phyloP scores from a whole-genome alignment of 1,140 invertebrate species.

The Asobara japonica region DNA sequence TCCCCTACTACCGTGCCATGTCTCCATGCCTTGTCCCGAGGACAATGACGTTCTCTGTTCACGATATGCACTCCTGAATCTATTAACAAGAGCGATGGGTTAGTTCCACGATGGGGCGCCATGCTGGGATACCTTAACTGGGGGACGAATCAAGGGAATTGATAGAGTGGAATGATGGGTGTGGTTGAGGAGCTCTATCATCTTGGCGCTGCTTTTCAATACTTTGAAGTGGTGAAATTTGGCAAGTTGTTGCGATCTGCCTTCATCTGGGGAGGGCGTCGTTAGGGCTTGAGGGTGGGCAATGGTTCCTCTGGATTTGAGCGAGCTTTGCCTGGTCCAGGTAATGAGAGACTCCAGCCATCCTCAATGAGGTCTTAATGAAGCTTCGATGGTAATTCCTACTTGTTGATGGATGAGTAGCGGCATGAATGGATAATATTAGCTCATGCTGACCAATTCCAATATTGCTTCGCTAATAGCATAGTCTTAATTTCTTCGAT shows the following conservation, averaged over 20 bases:
- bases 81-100: slow-evolving; percentile 38
- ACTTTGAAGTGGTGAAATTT: neutral
- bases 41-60: slow-evolving; percentile 26
- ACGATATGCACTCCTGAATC: slow-evolving; percentile 38
- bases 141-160: neutral
- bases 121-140: slow-evolving; percentile 15
- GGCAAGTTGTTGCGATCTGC: neutral
- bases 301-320: neutral
- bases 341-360: too few relatives aligned
- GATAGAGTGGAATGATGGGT: neutral
- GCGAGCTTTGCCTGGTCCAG: neutral
- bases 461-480: too few relatives aligned
- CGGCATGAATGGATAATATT: too few relatives aligned
- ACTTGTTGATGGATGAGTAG: too few relatives aligned
- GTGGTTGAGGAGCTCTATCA: neutral
- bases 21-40: slow-evolving; percentile 34
- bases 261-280: neutral
- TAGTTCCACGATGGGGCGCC: slow-evolving; percentile 31
- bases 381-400: neutral
- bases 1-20: slow-evolving; percentile 36
- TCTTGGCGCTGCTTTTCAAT: neutral
- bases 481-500: neutral
- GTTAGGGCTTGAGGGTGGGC: neutral
- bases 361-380: neutral
- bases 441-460: too few relatives aligned